Percentiles rank a stretch among this genome's conserved stretches.
phyloP scores from a whole-genome alignment of 2,888 invertebrate species.

The Chrysodeixis includens region DNA sequence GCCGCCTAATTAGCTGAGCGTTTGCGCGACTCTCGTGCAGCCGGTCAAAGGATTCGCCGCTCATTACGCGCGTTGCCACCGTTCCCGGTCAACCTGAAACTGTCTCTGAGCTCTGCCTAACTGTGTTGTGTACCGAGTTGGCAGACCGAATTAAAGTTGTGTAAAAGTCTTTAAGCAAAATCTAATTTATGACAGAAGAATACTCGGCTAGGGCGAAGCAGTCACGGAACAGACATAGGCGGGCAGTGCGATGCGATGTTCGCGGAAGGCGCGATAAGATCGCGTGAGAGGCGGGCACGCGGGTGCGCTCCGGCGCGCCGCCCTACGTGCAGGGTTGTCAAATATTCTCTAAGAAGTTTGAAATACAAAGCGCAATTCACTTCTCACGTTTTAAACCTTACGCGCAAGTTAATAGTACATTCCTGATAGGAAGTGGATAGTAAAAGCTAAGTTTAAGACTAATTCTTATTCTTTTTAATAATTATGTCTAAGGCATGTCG shows the following conservation, averaged over 20 bases:
- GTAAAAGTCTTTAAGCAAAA: constrained; percentile 62
- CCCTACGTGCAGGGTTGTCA: constrained; percentile 67
- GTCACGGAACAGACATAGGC: constrained; percentile 83
- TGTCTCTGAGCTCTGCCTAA: constrained; percentile 75
- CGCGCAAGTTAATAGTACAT: too few species aligned
- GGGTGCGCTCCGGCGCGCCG: constrained; percentile 71
- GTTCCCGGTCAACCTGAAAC: constrained; percentile 71
- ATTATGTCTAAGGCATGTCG: constrained; percentile 15
- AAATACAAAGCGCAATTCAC: background rate
- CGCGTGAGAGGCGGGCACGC: constrained; percentile 85
- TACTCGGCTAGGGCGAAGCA: constrained; percentile 75
- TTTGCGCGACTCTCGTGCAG: constrained; percentile 77
- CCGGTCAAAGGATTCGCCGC: constrained; percentile 87
- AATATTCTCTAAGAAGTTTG: constrained; percentile 22
- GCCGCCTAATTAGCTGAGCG: constrained; percentile 86
- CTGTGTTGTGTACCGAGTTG: constrained; percentile 60
- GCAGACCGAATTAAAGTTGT: constrained; percentile 64
- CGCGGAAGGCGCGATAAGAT: constrained; percentile 87
- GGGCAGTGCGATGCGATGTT: constrained; percentile 85
- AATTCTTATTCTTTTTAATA: background rate
- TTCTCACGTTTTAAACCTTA: too few species aligned
- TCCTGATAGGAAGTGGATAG: too few species aligned
- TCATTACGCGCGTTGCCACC: constrained; percentile 81
- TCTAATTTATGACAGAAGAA: constrained; percentile 76
- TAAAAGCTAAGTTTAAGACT: background rate